Evolutionary conservation across 2,113 vertebrate species (phyloP), one percentile per base, ranked within the genome.

Genomic region (Cacatua alba): DNA sequence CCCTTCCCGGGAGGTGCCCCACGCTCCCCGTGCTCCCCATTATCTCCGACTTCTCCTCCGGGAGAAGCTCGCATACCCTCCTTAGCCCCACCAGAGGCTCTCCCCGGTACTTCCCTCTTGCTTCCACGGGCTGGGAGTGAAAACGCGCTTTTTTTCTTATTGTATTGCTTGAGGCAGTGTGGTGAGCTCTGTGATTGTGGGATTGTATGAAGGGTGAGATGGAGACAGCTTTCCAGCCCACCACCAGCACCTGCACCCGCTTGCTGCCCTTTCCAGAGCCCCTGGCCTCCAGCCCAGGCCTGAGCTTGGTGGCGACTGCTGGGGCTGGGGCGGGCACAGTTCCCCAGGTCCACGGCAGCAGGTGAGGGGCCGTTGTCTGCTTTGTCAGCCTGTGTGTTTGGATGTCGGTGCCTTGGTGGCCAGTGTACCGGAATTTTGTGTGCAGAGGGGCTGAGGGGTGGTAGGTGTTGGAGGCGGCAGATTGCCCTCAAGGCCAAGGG

Each of bases 401-500:
- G 48, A 35, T 17, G 44, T 41, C 8, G 15, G 20, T 19, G 24
- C 16, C 18, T 10, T 16, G 18, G 28, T 44, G 39, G 31, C 13
- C 0, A 0, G 17, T 1, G 35, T n/a, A 55, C 0, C 2, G 49
- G 41, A 41, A 0, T 0, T 0, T 35, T 9, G 33, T 3, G 60
- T 6, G 44, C 0, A 4, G 25, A 35, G 44, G 18, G 70, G 10
- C 10, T 29, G 76, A 37, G 7, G 35, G 48, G 20, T 16, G 20
- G 11, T n/a, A 25, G 19, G 24, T 35, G 55, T 39, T 39, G 33
- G 10, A 39, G 41, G 49, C 6, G 4, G 11, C 2, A 5, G 17
- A 39, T 21, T 63, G 28, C 18, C 9, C 16, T 64, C 5, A 2
- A 35, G 17, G 14, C 39, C 15, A 2, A 41, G 23, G 29, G 2